Evolutionary conservation across 2,888 invertebrate species (phyloP).

Genomic region (Ectobius pallidus): DNA sequence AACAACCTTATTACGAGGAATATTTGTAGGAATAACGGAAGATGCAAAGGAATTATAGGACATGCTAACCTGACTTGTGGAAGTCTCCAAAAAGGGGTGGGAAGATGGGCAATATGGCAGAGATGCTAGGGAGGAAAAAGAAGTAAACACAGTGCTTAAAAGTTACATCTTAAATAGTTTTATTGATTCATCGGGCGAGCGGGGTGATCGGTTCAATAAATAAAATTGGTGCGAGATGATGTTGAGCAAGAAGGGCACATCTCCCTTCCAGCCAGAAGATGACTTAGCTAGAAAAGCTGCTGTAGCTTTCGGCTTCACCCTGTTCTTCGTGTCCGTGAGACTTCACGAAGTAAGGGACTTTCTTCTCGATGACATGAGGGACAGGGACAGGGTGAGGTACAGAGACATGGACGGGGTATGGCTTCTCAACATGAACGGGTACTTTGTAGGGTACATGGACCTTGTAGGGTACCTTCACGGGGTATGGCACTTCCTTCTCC

Average conservation of each 20-base stretch:
- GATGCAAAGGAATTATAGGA: no score
- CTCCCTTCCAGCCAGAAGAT: no score
- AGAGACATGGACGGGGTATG: conserved; percentile 60
- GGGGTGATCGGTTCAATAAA: neutral
- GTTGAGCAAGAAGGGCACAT: no score
- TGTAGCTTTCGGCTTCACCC: neutral
- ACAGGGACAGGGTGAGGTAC: conserved; percentile 22
- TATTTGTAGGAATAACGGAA: no score
- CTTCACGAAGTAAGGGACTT: neutral
- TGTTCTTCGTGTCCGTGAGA: neutral
- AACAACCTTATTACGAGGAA: no score
- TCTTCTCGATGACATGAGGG: conserved; percentile 14
- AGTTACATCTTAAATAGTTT: no score
- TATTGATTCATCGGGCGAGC: neutral
- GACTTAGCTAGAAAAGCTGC: neutral
- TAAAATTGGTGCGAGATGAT: neutral
- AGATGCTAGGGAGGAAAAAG: neutral
- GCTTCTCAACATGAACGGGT: conserved; percentile 54
- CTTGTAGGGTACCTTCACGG: conserved; percentile 58
- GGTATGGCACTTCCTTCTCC: conserved; percentile 58
- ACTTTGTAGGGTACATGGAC: conserved; percentile 38
- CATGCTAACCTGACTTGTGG: no score
- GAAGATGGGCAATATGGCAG: no score
- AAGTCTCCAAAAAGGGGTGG: no score
- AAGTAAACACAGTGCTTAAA: neutral